A percentile compares a stretch with the other conserved stretches of the same genome.
Conservation (phyloP, 1,140 invertebrate genomes). For the Sesamia nonagrioides region DNA sequence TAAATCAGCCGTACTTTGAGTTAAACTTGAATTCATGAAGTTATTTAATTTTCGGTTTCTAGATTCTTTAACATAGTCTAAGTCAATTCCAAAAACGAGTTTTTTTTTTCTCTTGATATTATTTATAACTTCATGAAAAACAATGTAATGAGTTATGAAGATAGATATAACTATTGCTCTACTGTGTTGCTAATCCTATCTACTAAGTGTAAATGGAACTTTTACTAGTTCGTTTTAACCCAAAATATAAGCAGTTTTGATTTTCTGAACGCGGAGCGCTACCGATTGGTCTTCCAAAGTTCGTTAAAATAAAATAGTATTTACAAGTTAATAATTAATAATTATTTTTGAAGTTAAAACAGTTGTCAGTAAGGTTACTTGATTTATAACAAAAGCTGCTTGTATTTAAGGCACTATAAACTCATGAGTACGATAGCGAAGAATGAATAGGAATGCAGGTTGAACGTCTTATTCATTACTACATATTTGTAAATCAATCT, state of each 20-base stretch:
- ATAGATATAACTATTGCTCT: conserved; percentile 36
- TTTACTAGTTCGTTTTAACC: background rate
- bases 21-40: conserved; percentile 55
- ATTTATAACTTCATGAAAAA: conserved; percentile 45
- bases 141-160: conserved; percentile 41
- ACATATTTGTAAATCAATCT: too few relatives aligned
- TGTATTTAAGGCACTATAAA: conserved; percentile 20
- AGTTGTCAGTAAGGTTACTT: conserved; percentile 18
- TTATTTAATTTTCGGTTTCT: conserved; percentile 21
- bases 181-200: conserved; percentile 43
- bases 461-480: too few relatives aligned
- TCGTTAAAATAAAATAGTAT: background rate
- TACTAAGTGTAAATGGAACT: conserved; percentile 33
- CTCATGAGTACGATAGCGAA: conserved; percentile 2
- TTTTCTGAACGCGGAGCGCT: background rate
- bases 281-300: conserved; percentile 22
- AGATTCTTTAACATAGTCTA: too few relatives aligned
- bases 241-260: conserved; percentile 33
- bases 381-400: conserved; percentile 31
- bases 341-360: background rate
- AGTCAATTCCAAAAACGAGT: too few relatives aligned
- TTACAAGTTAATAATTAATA: too few relatives aligned
- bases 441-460: conserved; percentile 5
- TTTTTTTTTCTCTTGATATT: background rate
- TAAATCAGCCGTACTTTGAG: conserved; percentile 55